Evolutionary conservation across 2,113 vertebrate genomes (phyloP), one percentile per base, ranked within the genome.

Genomic region (Labeo catla): DNA sequence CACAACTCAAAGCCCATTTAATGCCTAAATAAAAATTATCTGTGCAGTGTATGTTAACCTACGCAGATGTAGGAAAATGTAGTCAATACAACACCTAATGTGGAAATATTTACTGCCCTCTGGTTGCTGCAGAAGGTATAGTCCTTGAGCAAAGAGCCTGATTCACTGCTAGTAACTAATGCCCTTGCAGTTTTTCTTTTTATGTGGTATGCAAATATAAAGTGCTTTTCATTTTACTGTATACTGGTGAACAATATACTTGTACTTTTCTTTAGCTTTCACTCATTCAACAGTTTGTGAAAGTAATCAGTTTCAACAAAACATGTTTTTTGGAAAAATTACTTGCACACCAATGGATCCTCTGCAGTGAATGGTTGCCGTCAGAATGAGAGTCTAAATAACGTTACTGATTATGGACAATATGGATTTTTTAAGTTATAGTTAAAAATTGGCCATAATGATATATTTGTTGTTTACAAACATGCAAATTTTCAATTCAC

Each of bases 21-120:
- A 15, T 47, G 11, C n/a, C 45, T 76, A 23, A 28, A 50, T 50
- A 15, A 76, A 76, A 76, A 76, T 76, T 15, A 85, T 76, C 73
- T 83, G 47, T 61, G 36, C 87, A 54, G 50, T 8, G 0, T 15
- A 39, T 84, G 66, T 76, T 74, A 76, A 63, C 47, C 74, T 36
- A 21, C 1, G 6, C 52, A 13, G 10, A 59, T 74, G 72, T 36
- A 77, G 15, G 28, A 77, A 52, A 54, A 77, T 19, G 16, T 36
- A 21, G 15, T 78, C 16, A 57, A 59, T n/a, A 43, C 19, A n/a
- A 59, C 4, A 54, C 73, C 16, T 59, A 2, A 39, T 59, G 52
- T 39, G 52, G 52, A 57, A 45, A 23, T 63, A 45, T 80, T 21
- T 61, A 80, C 77, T 63, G 77, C 77, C 57, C 36, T 80, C 57